These are phyloP conservation scores for Oreohelix idahoensis DNA, from an alignment of 1,140 invertebrate species.

Conservation along the genomic window DNA sequence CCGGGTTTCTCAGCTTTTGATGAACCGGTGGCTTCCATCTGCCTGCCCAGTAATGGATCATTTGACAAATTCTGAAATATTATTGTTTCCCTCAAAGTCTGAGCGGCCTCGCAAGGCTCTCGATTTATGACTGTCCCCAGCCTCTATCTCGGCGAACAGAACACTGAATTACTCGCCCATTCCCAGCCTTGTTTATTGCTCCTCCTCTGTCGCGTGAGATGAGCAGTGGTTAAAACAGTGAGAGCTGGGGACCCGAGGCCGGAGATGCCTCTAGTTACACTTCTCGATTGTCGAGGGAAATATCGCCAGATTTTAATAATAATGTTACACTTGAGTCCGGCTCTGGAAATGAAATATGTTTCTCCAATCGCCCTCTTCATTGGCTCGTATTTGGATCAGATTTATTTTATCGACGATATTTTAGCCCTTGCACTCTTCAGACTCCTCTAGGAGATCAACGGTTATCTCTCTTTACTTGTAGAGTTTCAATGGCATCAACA, in stretches of 20 bases:
- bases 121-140: constrained; percentile 29
- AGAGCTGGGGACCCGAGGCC: background rate
- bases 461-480: background rate
- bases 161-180: constrained; percentile 39
- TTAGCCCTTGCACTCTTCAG: background rate
- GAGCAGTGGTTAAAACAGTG: background rate
- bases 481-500: background rate
- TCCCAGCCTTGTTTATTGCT: constrained; percentile 22
- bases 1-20: constrained; percentile 22
- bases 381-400: background rate
- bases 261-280: background rate
- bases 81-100: constrained; percentile 33
- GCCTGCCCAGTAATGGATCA: constrained; percentile 30
- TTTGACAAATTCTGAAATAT: constrained; percentile 40
- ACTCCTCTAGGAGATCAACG: background rate
- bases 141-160: constrained; percentile 26
- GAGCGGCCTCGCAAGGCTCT: background rate
- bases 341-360: background rate
- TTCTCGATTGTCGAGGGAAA: background rate
- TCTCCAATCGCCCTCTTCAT: constrained; percentile 1
- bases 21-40: constrained; percentile 23
- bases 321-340: constrained; percentile 8
- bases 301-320: constrained; percentile 14
- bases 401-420: background rate
- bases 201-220: constrained; percentile 19